Conservation (phyloP, 2,113 vertebrate species). For the Okapia johnstoni region DNA sequence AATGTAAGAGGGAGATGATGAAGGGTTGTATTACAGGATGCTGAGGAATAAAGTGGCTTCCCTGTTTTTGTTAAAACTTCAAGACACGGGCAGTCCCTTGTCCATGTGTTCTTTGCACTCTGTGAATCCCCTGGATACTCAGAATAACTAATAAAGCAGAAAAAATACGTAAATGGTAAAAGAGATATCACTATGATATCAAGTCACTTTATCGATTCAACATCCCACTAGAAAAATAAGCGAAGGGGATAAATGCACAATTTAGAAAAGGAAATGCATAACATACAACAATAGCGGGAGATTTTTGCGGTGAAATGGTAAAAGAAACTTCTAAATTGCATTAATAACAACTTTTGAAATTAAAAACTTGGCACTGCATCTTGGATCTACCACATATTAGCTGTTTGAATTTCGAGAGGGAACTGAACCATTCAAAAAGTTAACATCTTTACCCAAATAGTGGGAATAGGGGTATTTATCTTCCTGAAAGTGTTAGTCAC, state of each 20-base stretch:
- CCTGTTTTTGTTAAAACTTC: background rate
- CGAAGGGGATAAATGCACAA: background rate
- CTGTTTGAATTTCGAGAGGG: background rate
- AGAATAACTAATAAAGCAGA: background rate
- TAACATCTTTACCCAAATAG: background rate
- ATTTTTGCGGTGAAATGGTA: background rate
- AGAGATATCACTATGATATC: background rate
- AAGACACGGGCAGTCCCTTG: rapidly evolving
- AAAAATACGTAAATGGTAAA: background rate
- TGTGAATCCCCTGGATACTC: background rate
- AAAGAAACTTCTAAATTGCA: background rate
- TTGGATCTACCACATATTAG: background rate
- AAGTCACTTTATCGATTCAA: background rate
- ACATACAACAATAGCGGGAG: background rate
- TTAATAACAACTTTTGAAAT: background rate
- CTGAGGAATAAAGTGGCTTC: background rate
- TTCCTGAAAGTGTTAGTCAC: background rate
- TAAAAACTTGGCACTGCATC: background rate
- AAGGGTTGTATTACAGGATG: background rate
- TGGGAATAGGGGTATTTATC: background rate
- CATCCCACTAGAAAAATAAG: background rate
- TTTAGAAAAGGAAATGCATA: background rate
- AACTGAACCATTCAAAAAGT: background rate
- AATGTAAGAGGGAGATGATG: background rate
- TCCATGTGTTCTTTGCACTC: background rate